Conservation (phyloP, 2,113 vertebrate species). For the Nematolebias whitei region DNA sequence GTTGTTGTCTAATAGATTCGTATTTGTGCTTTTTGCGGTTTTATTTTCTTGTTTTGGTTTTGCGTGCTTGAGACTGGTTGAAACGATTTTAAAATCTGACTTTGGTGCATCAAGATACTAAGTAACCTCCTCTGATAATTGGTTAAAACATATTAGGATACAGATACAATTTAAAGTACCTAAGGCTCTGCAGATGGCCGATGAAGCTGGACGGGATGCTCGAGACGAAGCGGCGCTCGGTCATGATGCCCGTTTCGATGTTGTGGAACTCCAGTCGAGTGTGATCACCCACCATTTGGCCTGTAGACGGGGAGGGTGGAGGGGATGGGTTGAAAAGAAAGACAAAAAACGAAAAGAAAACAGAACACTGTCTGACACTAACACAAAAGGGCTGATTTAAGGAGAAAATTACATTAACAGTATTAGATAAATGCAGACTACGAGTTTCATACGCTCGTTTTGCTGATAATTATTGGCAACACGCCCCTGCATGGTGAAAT, state of each 20-base stretch:
- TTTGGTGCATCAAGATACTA: no score
- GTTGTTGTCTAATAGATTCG: no score
- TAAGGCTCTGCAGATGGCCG: slow-evolving; percentile 95
- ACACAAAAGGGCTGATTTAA: slow-evolving; percentile 78
- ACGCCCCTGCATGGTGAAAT: slow-evolving; percentile 28
- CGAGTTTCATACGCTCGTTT: neutral
- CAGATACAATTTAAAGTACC: slow-evolving; percentile 48
- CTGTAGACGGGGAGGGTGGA: slow-evolving; percentile 80
- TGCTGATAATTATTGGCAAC: slow-evolving; percentile 11
- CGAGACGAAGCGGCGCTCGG: slow-evolving; percentile 93
- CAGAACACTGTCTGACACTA: slow-evolving; percentile 79
- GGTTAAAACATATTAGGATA: no score
- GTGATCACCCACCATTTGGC: slow-evolving; percentile 97
- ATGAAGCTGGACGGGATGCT: slow-evolving; percentile 97
- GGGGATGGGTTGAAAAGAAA: slow-evolving; percentile 78
- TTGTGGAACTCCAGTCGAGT: slow-evolving; percentile 99
- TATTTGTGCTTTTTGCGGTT: no score
- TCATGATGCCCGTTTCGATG: slow-evolving; percentile 98
- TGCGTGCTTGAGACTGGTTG: no score
- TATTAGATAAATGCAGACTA: slow-evolving; percentile 57
- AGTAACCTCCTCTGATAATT: no score
- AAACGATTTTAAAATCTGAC: no score
- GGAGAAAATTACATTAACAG: slow-evolving; percentile 67
- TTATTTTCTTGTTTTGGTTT: no score
- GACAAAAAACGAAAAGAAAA: slow-evolving; percentile 74